Conservation (phyloP, 2,113 vertebrate genomes). For the Nettapus auritus region DNA sequence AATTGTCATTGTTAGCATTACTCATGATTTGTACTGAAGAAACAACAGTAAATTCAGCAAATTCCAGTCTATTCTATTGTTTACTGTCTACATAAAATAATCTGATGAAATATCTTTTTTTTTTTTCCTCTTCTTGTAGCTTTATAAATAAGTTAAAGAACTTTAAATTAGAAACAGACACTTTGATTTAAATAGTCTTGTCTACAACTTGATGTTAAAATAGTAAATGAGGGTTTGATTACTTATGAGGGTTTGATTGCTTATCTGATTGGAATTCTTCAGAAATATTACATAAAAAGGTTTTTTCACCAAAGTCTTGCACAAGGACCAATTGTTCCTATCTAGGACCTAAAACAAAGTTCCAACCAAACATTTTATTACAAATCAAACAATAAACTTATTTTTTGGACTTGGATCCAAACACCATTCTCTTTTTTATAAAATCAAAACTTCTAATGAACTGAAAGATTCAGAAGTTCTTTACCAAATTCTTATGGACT, state of each 20-base stretch:
- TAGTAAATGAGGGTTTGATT: not conserved
- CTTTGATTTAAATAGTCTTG: not conserved
- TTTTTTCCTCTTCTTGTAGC: not conserved
- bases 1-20: not conserved
- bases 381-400: not conserved
- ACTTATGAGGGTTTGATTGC: not conserved
- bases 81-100: not conserved
- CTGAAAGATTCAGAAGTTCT: not conserved
- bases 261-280: not conserved
- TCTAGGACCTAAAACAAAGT: not conserved
- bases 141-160: fast-evolving
- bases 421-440: not conserved
- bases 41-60: not conserved
- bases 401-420: not conserved
- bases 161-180: not conserved
- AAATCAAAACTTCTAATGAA: not conserved
- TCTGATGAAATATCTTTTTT: not conserved
- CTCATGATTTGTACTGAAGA: not conserved
- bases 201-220: not conserved
- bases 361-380: not conserved
- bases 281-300: not conserved
- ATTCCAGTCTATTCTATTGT: not conserved
- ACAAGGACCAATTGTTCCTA: not conserved
- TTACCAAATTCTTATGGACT: not conserved
- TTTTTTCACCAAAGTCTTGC: not conserved